Evolutionary conservation across 1,140 invertebrate genomes (phyloP).

Genomic region (Calephelis virginiensis): DNA sequence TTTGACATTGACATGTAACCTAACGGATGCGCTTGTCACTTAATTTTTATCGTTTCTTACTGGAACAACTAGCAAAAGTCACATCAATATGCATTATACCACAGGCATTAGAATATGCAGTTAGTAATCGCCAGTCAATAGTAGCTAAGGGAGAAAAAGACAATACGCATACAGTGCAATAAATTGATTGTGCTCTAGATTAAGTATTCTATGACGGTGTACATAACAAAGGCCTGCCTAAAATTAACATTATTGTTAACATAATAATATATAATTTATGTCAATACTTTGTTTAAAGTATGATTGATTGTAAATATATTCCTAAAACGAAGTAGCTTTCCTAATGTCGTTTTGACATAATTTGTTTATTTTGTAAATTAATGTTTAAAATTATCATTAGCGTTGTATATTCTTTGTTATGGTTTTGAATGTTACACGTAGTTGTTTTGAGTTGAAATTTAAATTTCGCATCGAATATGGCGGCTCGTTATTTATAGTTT

Average conservation of each 20-base stretch:
- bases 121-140: background rate
- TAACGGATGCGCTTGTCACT: no score
- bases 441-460: background rate
- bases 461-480: background rate
- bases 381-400: background rate
- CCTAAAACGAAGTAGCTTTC: slow-evolving; percentile 5
- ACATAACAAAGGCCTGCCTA: slow-evolving; percentile 40
- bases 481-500: no score
- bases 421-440: background rate
- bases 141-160: slow-evolving; percentile 36
- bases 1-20: no score
- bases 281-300: slow-evolving; percentile 8
- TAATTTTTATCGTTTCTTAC: no score
- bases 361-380: slow-evolving; percentile 3
- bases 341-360: background rate
- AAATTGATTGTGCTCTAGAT: slow-evolving; percentile 65
- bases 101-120: no score
- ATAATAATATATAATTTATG: slow-evolving; percentile 5
- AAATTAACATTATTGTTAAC: slow-evolving; percentile 30
- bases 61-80: no score
- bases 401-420: background rate
- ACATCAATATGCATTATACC: no score
- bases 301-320: slow-evolving; percentile 14
- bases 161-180: slow-evolving; percentile 71
- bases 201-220: slow-evolving; percentile 36